Base-by-base conservation (phyloP, 92 coral and sea anemone species). In the Parazoanthus swiftii region DNA sequence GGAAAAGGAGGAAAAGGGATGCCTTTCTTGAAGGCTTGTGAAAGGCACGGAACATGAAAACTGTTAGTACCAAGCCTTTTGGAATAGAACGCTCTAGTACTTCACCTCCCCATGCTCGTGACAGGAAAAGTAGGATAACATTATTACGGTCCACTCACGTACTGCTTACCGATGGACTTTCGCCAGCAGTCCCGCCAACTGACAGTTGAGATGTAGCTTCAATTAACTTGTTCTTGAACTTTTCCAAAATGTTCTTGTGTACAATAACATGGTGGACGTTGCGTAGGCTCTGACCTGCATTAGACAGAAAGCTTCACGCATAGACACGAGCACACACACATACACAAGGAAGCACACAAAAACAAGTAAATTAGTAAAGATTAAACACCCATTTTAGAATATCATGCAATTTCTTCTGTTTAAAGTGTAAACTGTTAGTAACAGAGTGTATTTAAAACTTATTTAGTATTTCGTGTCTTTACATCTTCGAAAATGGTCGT, bases 231-330 rank as follows among this genome's bases (percentile, higher is more conserved):
- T 46, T 46, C 39, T 71, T 43, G 43, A 83, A 71, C 43, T 16
- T 44, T n/a, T 83, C 78, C 65, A 83, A 70, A 21, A 68, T 42
- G 39, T 4, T 68, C 18, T 83, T 71, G 66, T 83, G 86, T 43
- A 83, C 78, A 68, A 70, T 5, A 46, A 83, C 36, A 23, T 83
- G 78, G 37, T 83, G 86, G 77, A 83, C 77, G 18, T 50, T 83
- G 78, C 46, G 74, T 5, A 70, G 74, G 59, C 43, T 83, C 86
- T 83, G 86, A 5, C 86, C 86, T 68, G 78, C 78, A 14, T 83
- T 63, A 2, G 58, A 68, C 86, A 83, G 59, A 36, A 83, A 83
- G 44, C 86, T 82, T 46, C 63, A 72, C 44, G 36, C 77, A 11
- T 39, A 74, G 21, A 10, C 23, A 74, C 46, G 8, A 18, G 25